Conservation (phyloP, 2,113 vertebrate genomes). For the Lanius collurio region DNA sequence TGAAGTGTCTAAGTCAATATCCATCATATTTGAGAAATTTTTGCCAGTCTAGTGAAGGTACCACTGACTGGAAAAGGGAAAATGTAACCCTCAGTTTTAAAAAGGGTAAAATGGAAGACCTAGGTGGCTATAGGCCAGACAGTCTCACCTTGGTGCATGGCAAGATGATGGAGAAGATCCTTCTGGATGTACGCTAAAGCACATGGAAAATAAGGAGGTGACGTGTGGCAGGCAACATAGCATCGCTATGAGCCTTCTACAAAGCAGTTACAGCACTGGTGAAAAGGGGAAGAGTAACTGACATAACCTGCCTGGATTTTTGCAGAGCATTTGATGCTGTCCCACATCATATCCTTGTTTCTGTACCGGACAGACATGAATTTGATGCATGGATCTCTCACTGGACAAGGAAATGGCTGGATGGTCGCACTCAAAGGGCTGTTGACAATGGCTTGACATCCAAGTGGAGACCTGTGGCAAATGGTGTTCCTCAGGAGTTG, state of each 20-base stretch:
- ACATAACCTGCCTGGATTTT: background rate
- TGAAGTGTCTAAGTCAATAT: background rate
- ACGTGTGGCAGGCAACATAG: background rate
- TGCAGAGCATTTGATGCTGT: background rate
- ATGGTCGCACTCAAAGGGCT: background rate
- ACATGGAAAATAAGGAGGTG: background rate
- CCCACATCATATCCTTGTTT: background rate
- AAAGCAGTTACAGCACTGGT: background rate
- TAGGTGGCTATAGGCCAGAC: too few relatives aligned
- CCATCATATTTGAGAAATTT: background rate
- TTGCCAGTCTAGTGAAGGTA: background rate
- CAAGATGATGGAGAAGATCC: background rate
- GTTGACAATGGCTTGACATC: background rate
- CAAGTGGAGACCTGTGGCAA: background rate
- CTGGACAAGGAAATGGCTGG: background rate
- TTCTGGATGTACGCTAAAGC: background rate
- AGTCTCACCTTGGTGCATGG: background rate
- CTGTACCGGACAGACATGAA: background rate
- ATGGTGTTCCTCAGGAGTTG: fast-evolving
- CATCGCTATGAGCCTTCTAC: background rate
- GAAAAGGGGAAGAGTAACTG: background rate
- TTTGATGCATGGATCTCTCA: background rate
- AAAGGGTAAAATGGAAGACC: background rate
- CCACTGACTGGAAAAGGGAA: background rate
- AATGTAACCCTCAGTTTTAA: background rate